Conservation (phyloP, 2,888 invertebrate genomes). For the Laspeyria flexula region DNA sequence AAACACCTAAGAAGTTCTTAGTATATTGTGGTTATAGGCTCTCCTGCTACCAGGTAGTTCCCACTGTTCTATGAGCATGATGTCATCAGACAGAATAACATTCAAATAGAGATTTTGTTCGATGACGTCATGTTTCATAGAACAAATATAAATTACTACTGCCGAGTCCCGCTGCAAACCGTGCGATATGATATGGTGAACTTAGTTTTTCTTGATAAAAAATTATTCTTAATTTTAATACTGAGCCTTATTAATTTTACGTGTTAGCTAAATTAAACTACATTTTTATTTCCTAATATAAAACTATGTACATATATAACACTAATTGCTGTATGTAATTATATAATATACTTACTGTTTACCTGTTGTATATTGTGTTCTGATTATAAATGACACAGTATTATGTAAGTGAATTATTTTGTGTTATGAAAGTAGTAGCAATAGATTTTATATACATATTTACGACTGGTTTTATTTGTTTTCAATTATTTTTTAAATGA, state of each 20-base stretch:
- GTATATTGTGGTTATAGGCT: too few relatives aligned
- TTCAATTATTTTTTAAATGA: not conserved
- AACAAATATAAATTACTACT: too few relatives aligned
- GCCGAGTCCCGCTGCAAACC: too few relatives aligned
- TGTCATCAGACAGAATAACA: too few relatives aligned
- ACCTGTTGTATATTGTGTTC: slow-evolving; percentile 43
- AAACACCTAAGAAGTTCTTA: too few relatives aligned
- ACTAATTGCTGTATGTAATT: slow-evolving; percentile 32
- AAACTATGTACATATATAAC: slow-evolving; percentile 35
- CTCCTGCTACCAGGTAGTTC: too few relatives aligned
- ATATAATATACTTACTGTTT: slow-evolving; percentile 29
- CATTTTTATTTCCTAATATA: slow-evolving; percentile 20
- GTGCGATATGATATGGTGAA: too few relatives aligned
- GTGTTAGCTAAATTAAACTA: slow-evolving; percentile 12
- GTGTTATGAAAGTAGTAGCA: slow-evolving; percentile 52
- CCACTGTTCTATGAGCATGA: too few relatives aligned
- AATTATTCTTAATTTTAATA: too few relatives aligned
- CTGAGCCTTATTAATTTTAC: slow-evolving; percentile 3
- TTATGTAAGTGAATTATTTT: slow-evolving; percentile 52
- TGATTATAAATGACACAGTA: slow-evolving; percentile 54
- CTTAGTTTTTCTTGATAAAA: too few relatives aligned
- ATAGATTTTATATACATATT: slow-evolving; percentile 63
- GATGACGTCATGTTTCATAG: too few relatives aligned
- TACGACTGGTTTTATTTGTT: slow-evolving; percentile 29
- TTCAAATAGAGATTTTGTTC: too few relatives aligned